Base-by-base conservation (phyloP, 2,113 vertebrate species). In the Danionella cerebrum region DNA sequence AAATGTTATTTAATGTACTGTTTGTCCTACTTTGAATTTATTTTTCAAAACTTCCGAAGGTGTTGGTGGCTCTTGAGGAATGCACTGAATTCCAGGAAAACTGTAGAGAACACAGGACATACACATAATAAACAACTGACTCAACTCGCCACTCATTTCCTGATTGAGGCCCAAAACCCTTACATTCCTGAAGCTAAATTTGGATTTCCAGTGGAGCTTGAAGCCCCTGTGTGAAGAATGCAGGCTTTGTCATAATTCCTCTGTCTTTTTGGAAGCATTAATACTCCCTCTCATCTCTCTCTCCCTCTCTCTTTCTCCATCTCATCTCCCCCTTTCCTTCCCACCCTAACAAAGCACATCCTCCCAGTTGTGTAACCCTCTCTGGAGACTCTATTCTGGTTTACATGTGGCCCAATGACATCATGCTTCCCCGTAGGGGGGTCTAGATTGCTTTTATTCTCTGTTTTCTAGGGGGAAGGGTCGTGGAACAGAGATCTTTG, bases 121-220 rank as follows among this genome's bases (percentile, higher is more conserved):
- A 35, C 41, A 58, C 64, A 50, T 44, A 50, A 51, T 18, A 29
- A 41, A 65, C 52, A 29, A 53, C 31, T 73, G 70, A 73, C 68
- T 60, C 69, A 66, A 59, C 70, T 48, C 27, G 16, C 16, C 48
- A 4, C 72, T 71, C 41, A 76, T 69, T 86, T 84, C 78, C 80
- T 80, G 77, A 84, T 86, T 70, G 75, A 77, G 63, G 60, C 24
- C 22, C 44, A 44, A 80, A 60, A 83, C 80, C 79, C 85, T 70
- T 76, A 48, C 62, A 73, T 76, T 83, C 75, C 71, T 22, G 75
- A 53, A 62, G 78, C 82, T 87, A 86, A 81, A 82, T 87, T 80
- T 84, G 79, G 83, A 83, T 65, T 76, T 70, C 66, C 76, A 69
- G 66, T 45, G 12, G 65, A 74, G 74, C 69, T 67, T 44, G 50